A percentile compares a stretch with the other conserved stretches of the same genome.
phyloP scores from a whole-genome alignment of 2,797 vertebrate species.

The Apodemus agrarius region DNA sequence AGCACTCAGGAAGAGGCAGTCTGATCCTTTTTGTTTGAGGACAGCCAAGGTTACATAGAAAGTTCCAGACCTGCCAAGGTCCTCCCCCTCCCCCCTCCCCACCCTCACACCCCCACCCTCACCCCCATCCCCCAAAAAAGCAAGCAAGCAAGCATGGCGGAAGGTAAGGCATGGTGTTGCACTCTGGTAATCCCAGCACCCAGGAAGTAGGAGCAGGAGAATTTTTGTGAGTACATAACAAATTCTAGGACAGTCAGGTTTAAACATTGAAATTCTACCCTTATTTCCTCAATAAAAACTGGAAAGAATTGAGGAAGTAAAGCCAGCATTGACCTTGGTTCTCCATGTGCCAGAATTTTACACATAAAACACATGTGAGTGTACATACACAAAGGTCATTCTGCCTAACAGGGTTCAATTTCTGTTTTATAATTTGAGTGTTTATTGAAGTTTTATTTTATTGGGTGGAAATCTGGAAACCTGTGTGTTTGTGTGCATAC shows the following conservation, averaged over 20 bases:
- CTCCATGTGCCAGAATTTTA: neutral
- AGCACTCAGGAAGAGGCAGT: no score
- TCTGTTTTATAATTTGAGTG: constrained; percentile 8
- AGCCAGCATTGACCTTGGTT: neutral
- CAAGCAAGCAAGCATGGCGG: neutral
- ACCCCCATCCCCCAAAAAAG: neutral
- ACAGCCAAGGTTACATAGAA: neutral
- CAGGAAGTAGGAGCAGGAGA: neutral
- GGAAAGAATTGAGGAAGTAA: neutral
- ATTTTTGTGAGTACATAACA: neutral
- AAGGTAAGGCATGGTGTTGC: neutral
- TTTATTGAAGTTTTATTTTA: constrained; percentile 33
- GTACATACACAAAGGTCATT: neutral
- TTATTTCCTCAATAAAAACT: neutral
- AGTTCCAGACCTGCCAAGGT: neutral
- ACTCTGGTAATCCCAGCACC: no score
- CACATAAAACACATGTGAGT: neutral
- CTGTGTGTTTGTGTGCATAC: neutral
- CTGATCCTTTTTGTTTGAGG: neutral
- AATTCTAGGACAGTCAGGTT: neutral
- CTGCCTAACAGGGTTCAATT: neutral
- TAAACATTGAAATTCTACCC: neutral
- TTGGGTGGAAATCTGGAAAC: neutral
- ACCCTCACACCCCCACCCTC: no score
- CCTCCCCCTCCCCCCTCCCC: no score